Percentiles rank a stretch among this genome's conserved stretches.
Conservation (phyloP, 2,113 vertebrate genomes). For the Onychostoma macrolepis region DNA sequence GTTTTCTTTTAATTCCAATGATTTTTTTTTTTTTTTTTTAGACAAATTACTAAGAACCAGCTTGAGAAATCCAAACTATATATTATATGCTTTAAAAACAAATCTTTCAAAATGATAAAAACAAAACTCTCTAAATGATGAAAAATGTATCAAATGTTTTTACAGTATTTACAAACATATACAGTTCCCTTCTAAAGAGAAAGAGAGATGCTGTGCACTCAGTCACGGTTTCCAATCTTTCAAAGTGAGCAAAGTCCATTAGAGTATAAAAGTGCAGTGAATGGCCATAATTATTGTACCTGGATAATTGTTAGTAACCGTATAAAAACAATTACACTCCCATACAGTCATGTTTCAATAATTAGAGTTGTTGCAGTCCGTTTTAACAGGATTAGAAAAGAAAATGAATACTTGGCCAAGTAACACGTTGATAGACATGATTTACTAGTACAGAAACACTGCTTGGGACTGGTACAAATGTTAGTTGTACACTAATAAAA, state of each 20-base stretch:
- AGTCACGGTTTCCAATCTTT: constrained; percentile 80
- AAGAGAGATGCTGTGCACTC: constrained; percentile 76
- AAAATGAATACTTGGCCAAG: constrained; percentile 49
- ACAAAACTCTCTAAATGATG: constrained; percentile 74
- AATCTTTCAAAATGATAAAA: constrained; percentile 68
- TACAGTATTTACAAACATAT: constrained; percentile 87
- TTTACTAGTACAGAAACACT: not conserved
- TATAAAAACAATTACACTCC: not conserved
- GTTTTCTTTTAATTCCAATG: constrained; percentile 36
- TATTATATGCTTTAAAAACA: constrained; percentile 95
- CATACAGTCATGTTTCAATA: not conserved
- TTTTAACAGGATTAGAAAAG: constrained; percentile 11
- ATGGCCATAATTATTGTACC: constrained; percentile 54
- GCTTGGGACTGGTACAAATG: not conserved
- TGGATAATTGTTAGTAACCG: not conserved
- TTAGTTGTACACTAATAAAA: not conserved
- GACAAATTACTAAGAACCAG: constrained; percentile 96
- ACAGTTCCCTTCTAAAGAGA: constrained; percentile 75
- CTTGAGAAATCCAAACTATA: constrained; percentile 91
- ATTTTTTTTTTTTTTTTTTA: constrained; percentile 60
- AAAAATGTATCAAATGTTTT: constrained; percentile 84
- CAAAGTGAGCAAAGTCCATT: constrained; percentile 66
- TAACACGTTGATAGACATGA: constrained; percentile 8
- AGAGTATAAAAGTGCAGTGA: constrained; percentile 41
- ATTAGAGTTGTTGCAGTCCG: not conserved